A percentile compares a stretch with the other conserved stretches of the same genome.
Conservation (phyloP, 2,888 invertebrate species). For the Globia sparganii region DNA sequence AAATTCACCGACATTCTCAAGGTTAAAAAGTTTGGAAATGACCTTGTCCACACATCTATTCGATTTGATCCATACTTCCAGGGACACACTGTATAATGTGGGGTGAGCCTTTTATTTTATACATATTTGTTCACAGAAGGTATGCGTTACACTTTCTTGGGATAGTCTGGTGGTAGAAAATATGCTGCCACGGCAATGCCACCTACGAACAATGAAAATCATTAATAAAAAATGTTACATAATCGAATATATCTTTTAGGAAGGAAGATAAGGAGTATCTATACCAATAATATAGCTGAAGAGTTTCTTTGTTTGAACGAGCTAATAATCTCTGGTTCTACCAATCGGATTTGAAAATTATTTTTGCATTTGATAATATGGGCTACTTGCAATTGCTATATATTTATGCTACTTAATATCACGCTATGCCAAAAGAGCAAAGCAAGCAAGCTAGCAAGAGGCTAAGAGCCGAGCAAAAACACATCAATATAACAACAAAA, state of each 20-base stretch:
- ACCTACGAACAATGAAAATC: conserved; percentile 19
- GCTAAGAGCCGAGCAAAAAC: not conserved
- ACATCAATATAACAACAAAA: not conserved
- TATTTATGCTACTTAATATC: not conserved
- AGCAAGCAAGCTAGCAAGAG: no score
- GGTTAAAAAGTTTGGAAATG: no score
- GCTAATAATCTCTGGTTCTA: not conserved
- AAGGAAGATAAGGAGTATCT: not conserved
- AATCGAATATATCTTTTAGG: not conserved
- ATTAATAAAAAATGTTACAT: not conserved
- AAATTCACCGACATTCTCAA: no score
- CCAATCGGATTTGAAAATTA: not conserved
- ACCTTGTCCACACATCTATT: no score
- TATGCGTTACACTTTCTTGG: not conserved
- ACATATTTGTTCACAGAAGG: not conserved
- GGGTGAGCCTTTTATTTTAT: not conserved
- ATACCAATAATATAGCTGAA: not conserved
- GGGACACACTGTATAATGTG: no score
- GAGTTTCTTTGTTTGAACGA: not conserved
- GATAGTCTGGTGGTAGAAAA: conserved; percentile 50
- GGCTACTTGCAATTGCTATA: no score
- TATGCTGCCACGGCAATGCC: conserved; percentile 51
- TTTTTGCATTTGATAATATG: no score
- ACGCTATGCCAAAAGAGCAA: no score
- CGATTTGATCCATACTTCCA: no score